Evolutionary conservation across 2,113 vertebrate genomes (phyloP), one percentile per base, ranked within the genome.

Genomic region (Takifugu bimaculatus): DNA sequence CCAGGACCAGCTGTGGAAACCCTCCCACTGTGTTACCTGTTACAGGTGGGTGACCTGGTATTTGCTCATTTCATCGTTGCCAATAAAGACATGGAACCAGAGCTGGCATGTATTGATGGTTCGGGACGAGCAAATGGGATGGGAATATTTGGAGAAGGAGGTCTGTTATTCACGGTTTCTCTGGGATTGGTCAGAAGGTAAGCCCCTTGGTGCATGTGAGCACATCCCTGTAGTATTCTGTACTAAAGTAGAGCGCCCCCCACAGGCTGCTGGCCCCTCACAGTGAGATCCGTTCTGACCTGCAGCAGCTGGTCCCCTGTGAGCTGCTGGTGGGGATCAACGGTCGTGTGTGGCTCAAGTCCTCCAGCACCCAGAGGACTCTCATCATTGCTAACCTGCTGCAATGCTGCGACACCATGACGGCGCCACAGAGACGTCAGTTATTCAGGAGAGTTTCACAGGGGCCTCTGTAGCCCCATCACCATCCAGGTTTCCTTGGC

Each of bases 71-170:
- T 97, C 58, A 82, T 94, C 55, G 90, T 98, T 20, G 95, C 95
- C 65, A 98, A 98, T 85, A 94, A 96, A 88, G 94, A 98, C 71
- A 96, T 97, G 95, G 95, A 98, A 79, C 95, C 95, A 9, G 95
- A 98, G 81, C 88, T 96, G 89, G 94, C 94, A 57, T 98, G 95
- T 68, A 92, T 98, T 65, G 94, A 97, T 80, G 92, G 95, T 72
- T 92, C 88, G 35, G 94, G 95, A 61, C 92, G 92, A 63, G 93
- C 94, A 50, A 95, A 93, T 27, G 95, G 95, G 51, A 94, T 96
- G 93, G 95, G 95, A 56, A 86, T 95, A 51, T 95, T 97, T 75
- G 95, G 94, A 77, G 90, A 88, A 2, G 94, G 94, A 0, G 95
- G 95, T 10, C 90, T 96, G 29, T 90, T 98, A 60, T 92, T 96